These are phyloP conservation scores for Coregonus clupeaformis DNA, from an alignment of 2,113 vertebrate species.

Conservation along the genomic window DNA sequence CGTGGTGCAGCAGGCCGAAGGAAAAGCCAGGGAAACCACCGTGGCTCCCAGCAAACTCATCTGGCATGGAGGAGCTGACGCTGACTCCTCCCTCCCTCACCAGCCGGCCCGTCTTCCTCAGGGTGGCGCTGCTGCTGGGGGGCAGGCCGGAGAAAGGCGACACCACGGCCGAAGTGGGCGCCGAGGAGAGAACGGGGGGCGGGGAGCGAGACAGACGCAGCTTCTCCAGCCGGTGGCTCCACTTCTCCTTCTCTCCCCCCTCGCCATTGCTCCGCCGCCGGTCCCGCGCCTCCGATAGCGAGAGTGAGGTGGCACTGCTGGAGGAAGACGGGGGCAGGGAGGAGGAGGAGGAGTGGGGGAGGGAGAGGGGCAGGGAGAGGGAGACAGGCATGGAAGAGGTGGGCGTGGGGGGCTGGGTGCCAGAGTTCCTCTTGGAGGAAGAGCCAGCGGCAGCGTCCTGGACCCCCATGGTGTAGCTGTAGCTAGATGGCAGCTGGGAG, in stretches of 20 bases:
- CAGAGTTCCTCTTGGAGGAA: constrained; percentile 63
- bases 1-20: constrained; percentile 71
- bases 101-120: constrained; percentile 65
- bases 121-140: constrained; percentile 40
- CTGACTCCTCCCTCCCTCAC: constrained; percentile 76
- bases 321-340: constrained; percentile 72
- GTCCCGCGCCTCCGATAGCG: constrained; percentile 67
- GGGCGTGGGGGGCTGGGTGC: constrained; percentile 59
- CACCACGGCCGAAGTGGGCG: constrained; percentile 8
- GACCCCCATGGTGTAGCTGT: constrained; percentile 82
- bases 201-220: constrained; percentile 78
- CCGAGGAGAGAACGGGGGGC: constrained; percentile 52
- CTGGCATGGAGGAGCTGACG: constrained; percentile 66
- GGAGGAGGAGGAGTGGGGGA: constrained; percentile 75
- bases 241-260: constrained; percentile 81
- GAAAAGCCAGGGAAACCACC: constrained; percentile 70
- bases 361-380: constrained; percentile 73
- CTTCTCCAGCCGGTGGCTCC: constrained; percentile 87
- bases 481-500: constrained; percentile 75
- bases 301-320: constrained; percentile 75
- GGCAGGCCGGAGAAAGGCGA: constrained; percentile 54
- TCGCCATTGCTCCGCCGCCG: constrained; percentile 75
- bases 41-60: constrained; percentile 65
- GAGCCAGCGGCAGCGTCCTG: constrained; percentile 49
- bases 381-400: constrained; percentile 71